These are phyloP conservation scores for Pangasianodon gigas DNA, from an alignment of 2,113 vertebrate species.

Conservation along the genomic window DNA sequence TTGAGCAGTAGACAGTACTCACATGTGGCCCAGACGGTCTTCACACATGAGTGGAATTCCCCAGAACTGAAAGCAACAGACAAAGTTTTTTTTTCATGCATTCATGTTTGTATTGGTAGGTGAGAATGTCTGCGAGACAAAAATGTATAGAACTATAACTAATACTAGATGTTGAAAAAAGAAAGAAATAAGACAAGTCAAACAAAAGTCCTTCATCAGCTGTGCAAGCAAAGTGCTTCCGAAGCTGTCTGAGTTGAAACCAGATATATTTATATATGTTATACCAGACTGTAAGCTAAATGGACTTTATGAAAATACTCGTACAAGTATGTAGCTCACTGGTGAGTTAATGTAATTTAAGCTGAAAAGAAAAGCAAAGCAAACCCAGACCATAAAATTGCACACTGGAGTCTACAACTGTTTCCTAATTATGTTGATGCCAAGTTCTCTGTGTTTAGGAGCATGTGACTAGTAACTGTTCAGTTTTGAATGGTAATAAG, in stretches of 20 bases:
- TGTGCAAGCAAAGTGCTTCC: background rate
- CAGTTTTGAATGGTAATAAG: background rate
- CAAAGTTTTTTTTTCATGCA: constrained; percentile 2
- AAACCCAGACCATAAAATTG: background rate
- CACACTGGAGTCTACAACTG: too few relatives aligned
- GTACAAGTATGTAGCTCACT: background rate
- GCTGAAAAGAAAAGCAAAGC: background rate
- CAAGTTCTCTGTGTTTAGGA: background rate
- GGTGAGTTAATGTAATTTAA: background rate
- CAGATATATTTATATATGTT: constrained; percentile 18
- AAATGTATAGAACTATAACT: background rate
- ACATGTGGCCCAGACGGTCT: background rate
- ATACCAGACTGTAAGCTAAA: background rate
- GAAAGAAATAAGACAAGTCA: background rate
- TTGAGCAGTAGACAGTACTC: background rate
- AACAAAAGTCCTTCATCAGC: background rate
- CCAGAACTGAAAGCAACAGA: background rate
- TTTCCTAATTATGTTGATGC: background rate
- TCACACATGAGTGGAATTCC: background rate
- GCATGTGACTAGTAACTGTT: background rate
- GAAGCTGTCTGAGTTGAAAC: background rate
- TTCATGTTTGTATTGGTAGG: constrained; percentile 33
- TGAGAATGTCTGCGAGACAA: background rate
- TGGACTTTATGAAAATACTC: background rate
- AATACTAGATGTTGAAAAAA: background rate